Percentiles rank a stretch among this genome's conserved stretches.
Evolutionary conservation across 2,888 invertebrate genomes (phyloP).

Genomic region (Leptinotarsa tumamoca): DNA sequence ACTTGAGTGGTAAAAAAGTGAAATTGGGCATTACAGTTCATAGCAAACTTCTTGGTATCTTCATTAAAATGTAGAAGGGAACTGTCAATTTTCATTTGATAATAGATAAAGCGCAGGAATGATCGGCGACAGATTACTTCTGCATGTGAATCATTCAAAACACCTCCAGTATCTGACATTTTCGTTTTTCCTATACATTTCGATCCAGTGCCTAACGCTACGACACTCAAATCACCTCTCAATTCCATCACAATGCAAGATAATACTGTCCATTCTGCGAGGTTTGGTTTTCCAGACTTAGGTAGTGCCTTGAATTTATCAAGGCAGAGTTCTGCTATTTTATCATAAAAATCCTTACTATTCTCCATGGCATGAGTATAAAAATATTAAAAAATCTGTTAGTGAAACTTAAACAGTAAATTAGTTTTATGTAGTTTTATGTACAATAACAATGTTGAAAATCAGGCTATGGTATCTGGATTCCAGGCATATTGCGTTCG

Average conservation of each 20-base stretch:
- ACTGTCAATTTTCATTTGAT: constrained; percentile 64
- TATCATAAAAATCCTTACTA: constrained; percentile 52
- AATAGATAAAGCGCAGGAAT: constrained; percentile 81
- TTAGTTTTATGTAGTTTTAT: background rate
- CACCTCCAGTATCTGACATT: constrained; percentile 75
- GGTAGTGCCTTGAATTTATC: constrained; percentile 73
- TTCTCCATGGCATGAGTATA: constrained; percentile 33
- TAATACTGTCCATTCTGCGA: constrained; percentile 86
- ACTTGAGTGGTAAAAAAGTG: constrained; percentile 89
- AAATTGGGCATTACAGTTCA: constrained; percentile 73
- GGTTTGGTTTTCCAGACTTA: constrained; percentile 84
- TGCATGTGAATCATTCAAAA: constrained; percentile 92
- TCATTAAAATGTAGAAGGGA: constrained; percentile 49
- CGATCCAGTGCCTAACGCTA: constrained; percentile 90
- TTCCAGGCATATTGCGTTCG: constrained; percentile 72
- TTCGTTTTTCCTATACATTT: constrained; percentile 86
- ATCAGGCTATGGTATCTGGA: constrained; percentile 68
- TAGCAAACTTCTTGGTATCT: constrained; percentile 45
- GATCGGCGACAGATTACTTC: constrained; percentile 88
- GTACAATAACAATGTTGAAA: background rate
- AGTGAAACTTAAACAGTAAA: constrained; percentile 27
- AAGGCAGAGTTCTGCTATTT: constrained; percentile 72
- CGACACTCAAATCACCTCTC: constrained; percentile 68
- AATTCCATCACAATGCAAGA: constrained; percentile 77
- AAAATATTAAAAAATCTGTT: constrained; percentile 24